Percentiles rank a stretch among this genome's conserved stretches.
Conservation (phyloP, 2,888 invertebrate genomes). For the Euproctis similis region DNA sequence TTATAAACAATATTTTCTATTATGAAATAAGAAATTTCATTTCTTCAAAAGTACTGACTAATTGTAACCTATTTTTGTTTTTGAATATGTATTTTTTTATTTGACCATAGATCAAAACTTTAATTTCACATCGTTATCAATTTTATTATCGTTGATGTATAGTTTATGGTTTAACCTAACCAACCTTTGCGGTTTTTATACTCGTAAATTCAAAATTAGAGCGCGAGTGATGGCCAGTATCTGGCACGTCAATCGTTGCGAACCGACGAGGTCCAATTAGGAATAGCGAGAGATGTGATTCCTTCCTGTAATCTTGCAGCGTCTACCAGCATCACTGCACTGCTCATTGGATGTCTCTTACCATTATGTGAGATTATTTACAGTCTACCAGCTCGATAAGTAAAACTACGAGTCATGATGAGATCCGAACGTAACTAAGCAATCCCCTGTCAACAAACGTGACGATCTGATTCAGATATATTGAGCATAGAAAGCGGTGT, state of each 20-base stretch:
- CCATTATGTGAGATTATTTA: slow-evolving; percentile 19
- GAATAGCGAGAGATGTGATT: slow-evolving; percentile 10
- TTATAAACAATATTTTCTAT: no score
- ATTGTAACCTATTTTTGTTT: no score
- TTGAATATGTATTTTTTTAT: no score
- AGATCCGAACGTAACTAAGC: slow-evolving; percentile 16
- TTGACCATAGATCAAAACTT: no score
- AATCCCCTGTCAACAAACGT: slow-evolving; percentile 35
- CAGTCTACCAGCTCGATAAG: slow-evolving; percentile 29
- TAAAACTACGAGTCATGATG: slow-evolving; percentile 28
- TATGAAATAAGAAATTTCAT: no score
- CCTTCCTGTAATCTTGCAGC: slow-evolving; percentile 16
- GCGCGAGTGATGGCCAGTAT: slow-evolving; percentile 16
- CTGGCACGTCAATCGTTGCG: slow-evolving; percentile 20
- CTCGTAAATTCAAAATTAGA: neutral
- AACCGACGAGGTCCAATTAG: slow-evolving; percentile 22
- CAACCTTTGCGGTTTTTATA: no score
- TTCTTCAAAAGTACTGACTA: no score
- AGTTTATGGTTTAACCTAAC: no score
- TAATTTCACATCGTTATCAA: no score
- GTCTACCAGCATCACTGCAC: slow-evolving; percentile 9
- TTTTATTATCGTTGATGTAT: no score
- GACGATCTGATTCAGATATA: slow-evolving; percentile 36
- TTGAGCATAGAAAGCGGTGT: slow-evolving; percentile 28
- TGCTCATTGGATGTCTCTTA: slow-evolving; percentile 28